Percentiles rank a stretch among this genome's conserved stretches.
phyloP scores from a whole-genome alignment of 2,888 invertebrate species.

The Diarsia dahlii region DNA sequence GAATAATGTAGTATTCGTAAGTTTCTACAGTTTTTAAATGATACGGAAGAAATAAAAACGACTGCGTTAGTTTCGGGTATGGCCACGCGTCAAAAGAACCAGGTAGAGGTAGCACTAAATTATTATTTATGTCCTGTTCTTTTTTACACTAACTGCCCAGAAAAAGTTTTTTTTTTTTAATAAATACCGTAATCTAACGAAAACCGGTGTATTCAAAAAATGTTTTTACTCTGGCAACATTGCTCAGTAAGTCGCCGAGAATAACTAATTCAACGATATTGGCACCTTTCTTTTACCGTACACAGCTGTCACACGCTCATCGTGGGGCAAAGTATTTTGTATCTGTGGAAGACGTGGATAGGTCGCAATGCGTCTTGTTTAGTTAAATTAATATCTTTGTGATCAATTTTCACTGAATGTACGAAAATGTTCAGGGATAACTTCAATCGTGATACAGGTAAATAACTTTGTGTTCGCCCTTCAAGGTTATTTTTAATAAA shows the following conservation, averaged over 20 bases:
- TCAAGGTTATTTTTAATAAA: slow-evolving; percentile 1
- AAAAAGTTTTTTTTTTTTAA: no score
- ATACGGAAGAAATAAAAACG: background rate
- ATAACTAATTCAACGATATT: slow-evolving; percentile 31
- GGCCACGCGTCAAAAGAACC: background rate
- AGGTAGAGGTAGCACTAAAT: background rate
- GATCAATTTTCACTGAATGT: slow-evolving; percentile 34
- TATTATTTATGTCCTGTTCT: background rate
- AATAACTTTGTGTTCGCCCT: background rate
- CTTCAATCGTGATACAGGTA: slow-evolving; percentile 47
- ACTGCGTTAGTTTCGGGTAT: background rate
- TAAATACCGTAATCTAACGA: background rate
- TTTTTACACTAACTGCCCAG: no score
- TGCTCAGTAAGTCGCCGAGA: slow-evolving; percentile 31
- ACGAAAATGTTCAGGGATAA: slow-evolving; percentile 53
- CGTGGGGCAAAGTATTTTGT: slow-evolving; percentile 19
- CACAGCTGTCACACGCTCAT: slow-evolving; percentile 6
- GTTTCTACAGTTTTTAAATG: background rate
- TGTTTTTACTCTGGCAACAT: slow-evolving; percentile 49
- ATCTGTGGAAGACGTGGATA: slow-evolving; percentile 42
- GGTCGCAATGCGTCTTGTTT: slow-evolving; percentile 62
- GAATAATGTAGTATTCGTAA: background rate
- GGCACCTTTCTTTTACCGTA: no score
- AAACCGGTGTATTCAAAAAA: slow-evolving; percentile 13
- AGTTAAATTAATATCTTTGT: slow-evolving; percentile 31